Conservation (phyloP, 1,140 invertebrate species). For the Brachionus plicatilis region DNA sequence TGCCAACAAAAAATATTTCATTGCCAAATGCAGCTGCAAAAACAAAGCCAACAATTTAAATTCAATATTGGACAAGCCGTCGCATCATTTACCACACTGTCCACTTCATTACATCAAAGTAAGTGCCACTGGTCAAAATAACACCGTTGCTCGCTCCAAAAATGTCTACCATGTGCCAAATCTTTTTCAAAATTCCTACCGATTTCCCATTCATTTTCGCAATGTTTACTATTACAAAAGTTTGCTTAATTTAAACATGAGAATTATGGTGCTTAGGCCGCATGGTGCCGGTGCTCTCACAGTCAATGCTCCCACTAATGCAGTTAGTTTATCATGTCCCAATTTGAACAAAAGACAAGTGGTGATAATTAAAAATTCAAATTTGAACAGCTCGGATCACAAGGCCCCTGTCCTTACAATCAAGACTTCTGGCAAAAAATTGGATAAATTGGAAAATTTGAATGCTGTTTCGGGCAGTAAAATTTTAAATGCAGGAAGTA, state of each 20-base stretch:
- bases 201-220: constrained; percentile 21
- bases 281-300: constrained; percentile 1
- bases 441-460: constrained; percentile 30
- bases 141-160: background rate
- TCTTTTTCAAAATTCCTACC: constrained; percentile 37
- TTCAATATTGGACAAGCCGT: background rate
- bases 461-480: constrained; percentile 12
- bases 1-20: constrained; percentile 19
- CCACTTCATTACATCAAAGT: constrained; percentile 8
- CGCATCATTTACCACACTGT: background rate
- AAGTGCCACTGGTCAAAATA: background rate
- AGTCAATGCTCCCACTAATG: background rate
- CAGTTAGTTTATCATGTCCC: constrained; percentile 13
- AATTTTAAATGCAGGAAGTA: constrained; percentile 34
- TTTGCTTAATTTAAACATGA: constrained; percentile 35
- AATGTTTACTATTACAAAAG: constrained; percentile 39
- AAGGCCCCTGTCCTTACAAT: background rate
- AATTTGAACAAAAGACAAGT: constrained; percentile 26
- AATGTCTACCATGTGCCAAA: constrained; percentile 29
- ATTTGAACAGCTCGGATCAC: background rate
- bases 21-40: constrained; percentile 16
- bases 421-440: background rate
- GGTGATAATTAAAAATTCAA: background rate
- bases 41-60: background rate
- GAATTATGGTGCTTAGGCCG: constrained; percentile 7